A percentile compares a stretch with the other conserved stretches of the same genome.
Evolutionary conservation across 2,113 vertebrate genomes (phyloP).

Genomic region (Serranochromis macrocephalus): DNA sequence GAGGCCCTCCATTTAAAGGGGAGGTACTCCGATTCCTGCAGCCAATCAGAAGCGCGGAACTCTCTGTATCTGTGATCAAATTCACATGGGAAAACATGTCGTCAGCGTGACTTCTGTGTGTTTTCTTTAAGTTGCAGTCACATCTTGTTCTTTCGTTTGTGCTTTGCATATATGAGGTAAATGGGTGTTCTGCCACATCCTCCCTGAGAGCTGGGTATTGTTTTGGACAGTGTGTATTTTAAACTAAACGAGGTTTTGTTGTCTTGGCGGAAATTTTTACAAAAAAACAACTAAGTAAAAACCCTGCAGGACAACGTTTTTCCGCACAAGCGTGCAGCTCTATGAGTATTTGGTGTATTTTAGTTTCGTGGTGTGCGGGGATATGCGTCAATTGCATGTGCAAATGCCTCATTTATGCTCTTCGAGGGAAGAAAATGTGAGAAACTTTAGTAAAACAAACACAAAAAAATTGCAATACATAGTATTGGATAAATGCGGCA

Average conservation of each 20-base stretch:
- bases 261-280: not conserved
- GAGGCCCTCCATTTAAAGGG: not conserved
- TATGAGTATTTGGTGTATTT: not conserved
- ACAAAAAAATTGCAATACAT: not conserved
- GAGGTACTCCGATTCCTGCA: not conserved
- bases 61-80: not conserved
- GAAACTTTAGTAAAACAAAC: not conserved
- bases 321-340: fast-evolving
- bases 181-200: not conserved
- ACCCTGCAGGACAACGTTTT: not conserved
- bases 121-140: not conserved
- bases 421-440: not conserved
- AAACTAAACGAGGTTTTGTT: not conserved
- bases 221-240: not conserved
- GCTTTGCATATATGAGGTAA: not conserved
- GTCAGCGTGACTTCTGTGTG: not conserved
- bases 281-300: not conserved
- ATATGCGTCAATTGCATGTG: not conserved
- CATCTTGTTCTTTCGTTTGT: not conserved
- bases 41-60: not conserved
- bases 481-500: not conserved
- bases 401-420: not conserved
- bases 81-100: not conserved
- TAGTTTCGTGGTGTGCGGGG: not conserved
- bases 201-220: not conserved